Conservation (phyloP, 2,888 invertebrate genomes). For the Rapana venosa region DNA sequence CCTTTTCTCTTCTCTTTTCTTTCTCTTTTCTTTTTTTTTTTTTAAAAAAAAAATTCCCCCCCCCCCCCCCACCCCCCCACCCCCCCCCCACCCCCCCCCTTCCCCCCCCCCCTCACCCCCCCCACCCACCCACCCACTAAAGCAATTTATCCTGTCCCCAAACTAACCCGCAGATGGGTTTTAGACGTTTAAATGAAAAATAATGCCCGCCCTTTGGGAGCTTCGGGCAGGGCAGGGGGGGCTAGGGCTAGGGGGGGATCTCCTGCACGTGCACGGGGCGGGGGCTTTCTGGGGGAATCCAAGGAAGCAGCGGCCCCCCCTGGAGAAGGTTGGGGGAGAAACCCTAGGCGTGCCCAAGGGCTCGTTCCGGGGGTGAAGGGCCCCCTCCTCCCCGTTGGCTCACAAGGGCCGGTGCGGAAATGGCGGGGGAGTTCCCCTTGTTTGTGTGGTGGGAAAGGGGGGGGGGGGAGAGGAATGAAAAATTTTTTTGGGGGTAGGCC, state of each 20-base stretch:
- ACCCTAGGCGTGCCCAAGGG: conserved; percentile 57
- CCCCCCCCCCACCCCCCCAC: too few relatives aligned
- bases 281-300: conserved; percentile 48
- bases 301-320: conserved; percentile 53
- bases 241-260: conserved; percentile 11
- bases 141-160: too few relatives aligned
- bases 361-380: conserved; percentile 48
- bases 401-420: conserved; percentile 54
- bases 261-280: conserved; percentile 38
- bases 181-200: conserved; percentile 55
- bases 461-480: conserved; percentile 55
- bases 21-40: too few relatives aligned
- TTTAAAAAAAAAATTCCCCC: too few relatives aligned
- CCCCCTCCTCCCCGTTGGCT: conserved; percentile 52
- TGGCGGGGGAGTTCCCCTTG: conserved; percentile 13
- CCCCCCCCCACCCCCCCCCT: too few relatives aligned
- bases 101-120: too few relatives aligned
- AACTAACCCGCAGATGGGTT: conserved; percentile 47
- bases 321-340: conserved; percentile 57
- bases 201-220: conserved; percentile 48
- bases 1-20: too few relatives aligned
- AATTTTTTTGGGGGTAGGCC: too few relatives aligned
- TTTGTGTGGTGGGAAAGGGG: conserved; percentile 41
- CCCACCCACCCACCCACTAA: too few relatives aligned
- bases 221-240: background rate